Conservation (phyloP, 2,113 vertebrate genomes). For the Cebidichthys violaceus region DNA sequence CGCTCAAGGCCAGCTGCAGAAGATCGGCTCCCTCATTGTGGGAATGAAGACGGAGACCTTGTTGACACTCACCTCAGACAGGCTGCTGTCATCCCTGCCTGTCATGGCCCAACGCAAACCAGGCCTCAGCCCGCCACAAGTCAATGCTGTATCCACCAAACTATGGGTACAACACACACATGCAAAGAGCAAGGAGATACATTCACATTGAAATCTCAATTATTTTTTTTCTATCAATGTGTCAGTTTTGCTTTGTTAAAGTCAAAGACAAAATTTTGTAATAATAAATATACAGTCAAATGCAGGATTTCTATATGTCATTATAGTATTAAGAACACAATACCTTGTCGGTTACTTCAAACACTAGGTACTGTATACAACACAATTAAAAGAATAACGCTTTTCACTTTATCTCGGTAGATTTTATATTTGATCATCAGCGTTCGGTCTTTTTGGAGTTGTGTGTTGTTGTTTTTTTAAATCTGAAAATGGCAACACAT, state of each 20-base stretch:
- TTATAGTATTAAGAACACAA: background rate
- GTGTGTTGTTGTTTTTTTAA: background rate
- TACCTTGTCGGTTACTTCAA: background rate
- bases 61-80: conserved; percentile 71
- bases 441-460: background rate
- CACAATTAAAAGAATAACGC: background rate
- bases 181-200: background rate
- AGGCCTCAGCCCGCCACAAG: conserved; percentile 73
- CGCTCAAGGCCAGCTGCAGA: conserved; percentile 60
- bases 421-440: background rate
- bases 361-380: background rate
- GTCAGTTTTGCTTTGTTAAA: background rate
- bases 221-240: background rate
- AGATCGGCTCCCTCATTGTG: conserved; percentile 78
- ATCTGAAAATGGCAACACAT: background rate
- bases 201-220: background rate
- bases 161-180: conserved; percentile 80
- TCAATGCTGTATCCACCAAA: conserved; percentile 78
- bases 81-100: conserved; percentile 73
- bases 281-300: background rate
- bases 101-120: conserved; percentile 64
- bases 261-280: background rate
- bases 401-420: background rate
- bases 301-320: background rate
- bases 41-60: conserved; percentile 81